Base-by-base conservation (phyloP, 2,888 invertebrate species). In the Catocala nupta region DNA sequence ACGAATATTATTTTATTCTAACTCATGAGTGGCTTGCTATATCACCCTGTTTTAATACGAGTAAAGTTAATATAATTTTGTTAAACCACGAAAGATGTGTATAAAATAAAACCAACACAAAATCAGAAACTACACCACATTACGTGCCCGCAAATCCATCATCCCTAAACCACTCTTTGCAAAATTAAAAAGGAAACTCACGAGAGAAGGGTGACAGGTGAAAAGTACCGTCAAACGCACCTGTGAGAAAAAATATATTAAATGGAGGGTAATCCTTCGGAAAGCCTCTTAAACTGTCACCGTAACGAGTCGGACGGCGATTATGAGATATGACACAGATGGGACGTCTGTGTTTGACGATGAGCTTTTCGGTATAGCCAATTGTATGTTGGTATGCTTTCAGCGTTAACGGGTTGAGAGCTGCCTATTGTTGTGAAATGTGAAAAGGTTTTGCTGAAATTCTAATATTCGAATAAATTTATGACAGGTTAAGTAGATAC, bases 231-330 rank as follows among this genome's bases (percentile, higher is more conserved):
- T 74, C 77, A 69, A 70, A 73, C 76, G 80, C 69, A 77, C 77
- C 78, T 80, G 80, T 70, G 76, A 66, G 65, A 68, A 86, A 77
- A 81, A 86, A 85, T 82, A 84, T 86, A 88, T 89, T 82, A 87
- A 89, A 87, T 82, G 82, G 74, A 77, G 68, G 74, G 79, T 86
- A 86, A 86, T 84, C 84, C 81, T 81, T 75, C 78, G 75, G 79
- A 82, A 82, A 87, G 83, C 85, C 83, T 81, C 84, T 87, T 84
- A 88, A 86, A 81, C 81, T 87, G 89, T 87, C 90, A 86, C 72
- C 78, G 81, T 80, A 75, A 76, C 75, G 78, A 75, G 77, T 70
- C 53, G 65, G 65, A 55, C 60, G 63, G 78, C 76, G 85, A 86
- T 87, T 85, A 87, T 84, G 83, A 83, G 80, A 84, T 82, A 81